Percentiles rank a stretch among this genome's conserved stretches.
These are phyloP conservation scores for Parazoanthus darwini DNA, from an alignment of 92 coral and sea anemone species.

Conservation along the genomic window DNA sequence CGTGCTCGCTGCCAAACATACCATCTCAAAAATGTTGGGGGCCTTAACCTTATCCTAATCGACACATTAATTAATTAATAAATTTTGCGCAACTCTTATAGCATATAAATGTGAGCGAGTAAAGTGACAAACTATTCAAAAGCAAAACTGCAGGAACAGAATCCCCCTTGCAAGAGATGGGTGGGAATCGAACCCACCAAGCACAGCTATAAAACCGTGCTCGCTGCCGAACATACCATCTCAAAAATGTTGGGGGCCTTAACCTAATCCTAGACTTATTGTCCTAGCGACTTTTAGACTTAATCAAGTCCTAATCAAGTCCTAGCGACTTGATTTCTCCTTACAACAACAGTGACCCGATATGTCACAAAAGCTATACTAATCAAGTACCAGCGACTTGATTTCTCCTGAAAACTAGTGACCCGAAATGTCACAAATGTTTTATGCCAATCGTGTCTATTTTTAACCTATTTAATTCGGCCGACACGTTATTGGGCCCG, in stretches of 20 bases:
- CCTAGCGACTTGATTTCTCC: not conserved
- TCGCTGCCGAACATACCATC: constrained; percentile 6
- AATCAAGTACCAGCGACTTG: too few species aligned
- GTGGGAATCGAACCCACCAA: constrained; percentile 13
- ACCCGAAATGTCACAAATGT: too few species aligned
- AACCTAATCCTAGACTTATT: not conserved
- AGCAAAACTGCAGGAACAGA: not conserved
- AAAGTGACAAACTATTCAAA: not conserved
- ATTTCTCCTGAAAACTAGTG: too few species aligned
- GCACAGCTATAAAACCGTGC: not conserved
- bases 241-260: not conserved
- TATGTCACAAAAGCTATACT: too few species aligned
- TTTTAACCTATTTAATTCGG: not conserved
- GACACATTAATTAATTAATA: too few species aligned
- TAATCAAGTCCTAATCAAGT: not conserved
- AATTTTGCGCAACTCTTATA: too few species aligned
- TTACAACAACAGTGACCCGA: not conserved
- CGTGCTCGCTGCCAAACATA: constrained; percentile 14
- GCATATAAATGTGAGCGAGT: too few species aligned
- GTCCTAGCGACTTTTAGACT: too few species aligned
- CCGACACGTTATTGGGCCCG: too few species aligned
- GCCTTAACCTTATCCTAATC: not conserved
- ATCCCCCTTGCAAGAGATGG: not conserved
- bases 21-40: not conserved
- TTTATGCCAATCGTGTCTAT: not conserved